A percentile compares a stretch with the other conserved stretches of the same genome.
These are phyloP conservation scores for Tenthredo mesomela DNA, from an alignment of 2,888 invertebrate genomes.

Conservation along the genomic window DNA sequence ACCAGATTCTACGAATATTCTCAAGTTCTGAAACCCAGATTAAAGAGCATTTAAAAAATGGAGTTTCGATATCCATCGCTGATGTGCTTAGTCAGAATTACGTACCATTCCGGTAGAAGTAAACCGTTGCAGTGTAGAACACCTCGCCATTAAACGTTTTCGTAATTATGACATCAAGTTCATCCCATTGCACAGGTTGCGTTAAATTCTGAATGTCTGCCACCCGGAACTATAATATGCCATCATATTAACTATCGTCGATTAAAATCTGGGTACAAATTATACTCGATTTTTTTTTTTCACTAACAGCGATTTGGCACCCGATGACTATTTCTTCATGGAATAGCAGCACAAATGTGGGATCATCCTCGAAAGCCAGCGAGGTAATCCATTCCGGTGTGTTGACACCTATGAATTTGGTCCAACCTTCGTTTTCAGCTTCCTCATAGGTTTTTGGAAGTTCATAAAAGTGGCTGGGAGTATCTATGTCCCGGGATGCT, in stretches of 20 bases:
- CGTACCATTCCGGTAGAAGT: neutral
- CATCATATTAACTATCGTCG: neutral
- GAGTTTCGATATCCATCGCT: neutral
- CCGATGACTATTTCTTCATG: neutral
- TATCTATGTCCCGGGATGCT: neutral
- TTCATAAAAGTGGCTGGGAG: neutral
- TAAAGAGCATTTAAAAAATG: neutral
- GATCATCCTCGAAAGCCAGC: neutral
- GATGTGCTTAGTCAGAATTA: neutral
- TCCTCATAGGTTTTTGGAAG: neutral
- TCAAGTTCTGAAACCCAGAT: neutral
- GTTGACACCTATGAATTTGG: neutral
- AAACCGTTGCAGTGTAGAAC: neutral
- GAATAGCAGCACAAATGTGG: neutral
- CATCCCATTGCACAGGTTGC: neutral
- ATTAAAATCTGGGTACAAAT: neutral
- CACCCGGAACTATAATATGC: neutral
- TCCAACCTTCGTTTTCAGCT: neutral
- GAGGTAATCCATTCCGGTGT: neutral
- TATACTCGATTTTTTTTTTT: neutral
- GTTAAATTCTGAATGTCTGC: neutral
- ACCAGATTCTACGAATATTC: neutral
- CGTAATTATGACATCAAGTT: neutral
- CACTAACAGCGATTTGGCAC: neutral
- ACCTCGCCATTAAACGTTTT: neutral